Evolutionary conservation across 2,888 invertebrate species (phyloP).

Genomic region (Petrophora chlorosata): DNA sequence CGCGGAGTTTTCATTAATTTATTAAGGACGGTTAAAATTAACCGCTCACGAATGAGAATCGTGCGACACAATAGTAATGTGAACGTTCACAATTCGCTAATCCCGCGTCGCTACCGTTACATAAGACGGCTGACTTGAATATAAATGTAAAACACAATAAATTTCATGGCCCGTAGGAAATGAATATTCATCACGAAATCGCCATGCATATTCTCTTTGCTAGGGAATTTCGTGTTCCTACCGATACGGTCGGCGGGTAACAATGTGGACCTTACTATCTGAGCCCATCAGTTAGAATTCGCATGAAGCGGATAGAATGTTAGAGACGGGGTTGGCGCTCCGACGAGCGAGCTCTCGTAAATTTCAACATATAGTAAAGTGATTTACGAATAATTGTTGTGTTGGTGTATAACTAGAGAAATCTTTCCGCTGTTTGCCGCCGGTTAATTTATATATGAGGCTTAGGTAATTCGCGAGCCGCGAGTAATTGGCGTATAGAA

Average conservation of each 20-base stretch:
- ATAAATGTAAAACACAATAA: constrained; percentile 84
- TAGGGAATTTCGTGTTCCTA: constrained; percentile 75
- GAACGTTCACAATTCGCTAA: constrained; percentile 81
- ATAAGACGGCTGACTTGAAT: constrained; percentile 83
- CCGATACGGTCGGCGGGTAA: constrained; percentile 41
- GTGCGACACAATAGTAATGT: constrained; percentile 72
- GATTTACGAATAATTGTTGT: constrained; percentile 85
- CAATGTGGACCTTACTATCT: constrained; percentile 67
- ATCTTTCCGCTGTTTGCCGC: constrained; percentile 84
- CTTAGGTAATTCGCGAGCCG: constrained; percentile 82
- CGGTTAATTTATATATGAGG: constrained; percentile 83
- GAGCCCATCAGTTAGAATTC: constrained; percentile 62
- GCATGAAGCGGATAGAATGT: constrained; percentile 44
- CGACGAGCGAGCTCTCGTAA: constrained; percentile 73
- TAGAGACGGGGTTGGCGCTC: constrained; percentile 68
- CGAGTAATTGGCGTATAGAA: constrained; percentile 82
- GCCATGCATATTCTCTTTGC: constrained; percentile 83
- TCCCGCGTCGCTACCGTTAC: constrained; percentile 82
- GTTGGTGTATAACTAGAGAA: constrained; percentile 83
- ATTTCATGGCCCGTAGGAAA: constrained; percentile 84
- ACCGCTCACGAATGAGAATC: constrained; percentile 67
- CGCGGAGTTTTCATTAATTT: constrained; percentile 69
- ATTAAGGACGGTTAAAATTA: constrained; percentile 68
- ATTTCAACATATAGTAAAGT: constrained; percentile 84
- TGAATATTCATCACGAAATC: constrained; percentile 84